These are phyloP conservation scores for Brevipalpus yothersi DNA, from an alignment of 1,140 invertebrate species.

Conservation along the genomic window DNA sequence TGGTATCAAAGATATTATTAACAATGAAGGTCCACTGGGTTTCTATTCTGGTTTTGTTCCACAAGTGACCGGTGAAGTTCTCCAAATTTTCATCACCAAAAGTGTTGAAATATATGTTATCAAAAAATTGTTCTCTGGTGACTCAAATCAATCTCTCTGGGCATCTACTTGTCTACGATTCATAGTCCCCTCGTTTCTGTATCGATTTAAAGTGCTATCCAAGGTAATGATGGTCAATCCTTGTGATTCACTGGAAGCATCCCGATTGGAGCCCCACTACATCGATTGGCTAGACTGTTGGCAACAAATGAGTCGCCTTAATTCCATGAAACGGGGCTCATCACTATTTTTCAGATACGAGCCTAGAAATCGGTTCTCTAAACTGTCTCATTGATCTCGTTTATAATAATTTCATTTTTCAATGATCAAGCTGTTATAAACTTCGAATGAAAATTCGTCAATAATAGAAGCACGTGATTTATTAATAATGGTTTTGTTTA, in stretches of 20 bases:
- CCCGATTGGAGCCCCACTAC: constrained; percentile 35
- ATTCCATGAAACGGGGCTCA: constrained; percentile 7
- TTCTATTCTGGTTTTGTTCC: constrained; percentile 9
- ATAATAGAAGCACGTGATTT: too few relatives aligned
- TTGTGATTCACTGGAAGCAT: constrained; percentile 13
- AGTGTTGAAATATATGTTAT: background rate
- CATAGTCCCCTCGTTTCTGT: constrained; percentile 31
- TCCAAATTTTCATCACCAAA: constrained; percentile 1
- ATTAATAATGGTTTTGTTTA: too few relatives aligned
- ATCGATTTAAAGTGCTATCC: constrained; percentile 61
- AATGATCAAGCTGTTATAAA: too few relatives aligned
- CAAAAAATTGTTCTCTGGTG: background rate
- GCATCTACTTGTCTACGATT: background rate
- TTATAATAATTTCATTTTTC: too few relatives aligned
- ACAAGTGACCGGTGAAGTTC: constrained; percentile 1
- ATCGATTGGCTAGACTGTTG: constrained; percentile 49
- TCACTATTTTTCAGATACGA: constrained; percentile 7
- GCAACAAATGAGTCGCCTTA: constrained; percentile 30
- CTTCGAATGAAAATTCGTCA: too few relatives aligned
- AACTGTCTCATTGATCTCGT: too few relatives aligned
- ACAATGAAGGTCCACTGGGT: constrained; percentile 1
- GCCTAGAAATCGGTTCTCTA: too few relatives aligned
- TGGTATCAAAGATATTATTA: background rate
- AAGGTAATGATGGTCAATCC: constrained; percentile 57
- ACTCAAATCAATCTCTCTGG: too few relatives aligned